phyloP scores from a whole-genome alignment of 2,888 invertebrate genomes.

The Dynastes grantii region DNA sequence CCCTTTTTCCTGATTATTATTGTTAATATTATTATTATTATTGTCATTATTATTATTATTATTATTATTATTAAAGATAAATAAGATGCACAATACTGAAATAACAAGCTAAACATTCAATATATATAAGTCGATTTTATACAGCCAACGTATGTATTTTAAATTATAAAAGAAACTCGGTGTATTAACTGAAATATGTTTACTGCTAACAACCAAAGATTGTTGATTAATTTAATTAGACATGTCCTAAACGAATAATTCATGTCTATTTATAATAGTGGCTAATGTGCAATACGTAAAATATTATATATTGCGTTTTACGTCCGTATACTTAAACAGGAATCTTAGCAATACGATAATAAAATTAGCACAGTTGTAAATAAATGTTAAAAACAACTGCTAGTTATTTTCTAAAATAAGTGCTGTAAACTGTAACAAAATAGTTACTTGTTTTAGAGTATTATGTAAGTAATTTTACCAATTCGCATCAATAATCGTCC shows the following conservation, averaged over 20 bases:
- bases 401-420: not conserved
- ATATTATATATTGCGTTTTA: not conserved
- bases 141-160: not conserved
- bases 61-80: not conserved
- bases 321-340: not conserved
- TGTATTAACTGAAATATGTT: not conserved
- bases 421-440: not conserved
- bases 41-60: too few relatives aligned
- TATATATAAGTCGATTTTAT: not conserved
- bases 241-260: not conserved
- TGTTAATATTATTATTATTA: too few relatives aligned
- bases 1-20: too few relatives aligned
- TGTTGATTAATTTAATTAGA: conserved; percentile 22
- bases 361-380: conserved; percentile 22
- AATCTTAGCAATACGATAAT: not conserved
- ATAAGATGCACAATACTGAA: not conserved
- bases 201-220: not conserved
- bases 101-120: not conserved
- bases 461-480: not conserved
- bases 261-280: conserved; percentile 29
- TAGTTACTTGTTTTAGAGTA: not conserved
- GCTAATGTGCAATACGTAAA: not conserved
- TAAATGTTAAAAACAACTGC: not conserved
- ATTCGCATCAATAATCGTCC: not conserved
- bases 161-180: not conserved